Base-by-base conservation (phyloP, 2,113 vertebrate species). In the Spea bombifrons region DNA sequence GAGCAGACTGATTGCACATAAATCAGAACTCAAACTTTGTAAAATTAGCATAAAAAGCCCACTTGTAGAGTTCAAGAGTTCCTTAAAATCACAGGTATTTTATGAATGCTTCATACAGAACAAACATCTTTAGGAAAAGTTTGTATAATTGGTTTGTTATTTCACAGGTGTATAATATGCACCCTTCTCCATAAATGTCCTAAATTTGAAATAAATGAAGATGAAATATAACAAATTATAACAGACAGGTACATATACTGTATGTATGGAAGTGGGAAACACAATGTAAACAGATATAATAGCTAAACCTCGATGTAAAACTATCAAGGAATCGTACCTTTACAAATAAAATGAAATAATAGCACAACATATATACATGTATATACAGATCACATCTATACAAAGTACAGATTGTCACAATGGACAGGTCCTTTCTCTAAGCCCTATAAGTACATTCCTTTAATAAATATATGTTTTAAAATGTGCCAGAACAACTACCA, bases 301-400 rank as follows among this genome's bases (percentile, higher is more conserved):
- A 9, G 52, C 16, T 79, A 73, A 80, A 16, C 77, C 61, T 66
- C 70, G 73, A 66, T 80, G 63, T 59, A 73, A 66, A 73, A 80
- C 50, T 61, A 70, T 61, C 67, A 63, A 80, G 77, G 77, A 67
- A 66, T 73, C 6, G 77, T 79, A 79, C 70, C 77, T 66, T 67
- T 73, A 17, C 10, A 78, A 65, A 78, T 6, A 71, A 77, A 77
- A 76, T 17, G 45, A 64, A 47, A 64, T 17, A 48, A 63, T 9
- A 59, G 43, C n/a, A 73, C 59, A 79, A 73, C 46, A 74, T 68
- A 73, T 80, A 80, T 74, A 80, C 78, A 80, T 8, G 46, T 74
- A 74, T 80, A 71, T 72, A 68, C 78, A 80, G 13, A 65, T 61
- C 7, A 72, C 78, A 61, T 67, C 64, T 80, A 80, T 55, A 80